Evolutionary conservation across 2,113 vertebrate species (phyloP).

Genomic region (Mustela nigripes): DNA sequence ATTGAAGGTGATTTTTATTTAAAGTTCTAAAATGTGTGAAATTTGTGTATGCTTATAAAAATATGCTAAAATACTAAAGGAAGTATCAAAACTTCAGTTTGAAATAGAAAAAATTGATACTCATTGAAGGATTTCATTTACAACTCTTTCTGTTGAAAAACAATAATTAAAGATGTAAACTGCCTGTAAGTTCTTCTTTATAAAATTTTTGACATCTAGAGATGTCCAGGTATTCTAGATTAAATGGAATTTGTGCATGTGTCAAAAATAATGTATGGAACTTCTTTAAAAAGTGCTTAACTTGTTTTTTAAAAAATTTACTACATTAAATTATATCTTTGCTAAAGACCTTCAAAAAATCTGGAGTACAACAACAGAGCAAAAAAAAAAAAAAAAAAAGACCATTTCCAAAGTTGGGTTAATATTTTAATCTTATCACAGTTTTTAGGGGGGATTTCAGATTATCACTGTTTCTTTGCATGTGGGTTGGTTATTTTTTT

Average conservation of each 20-base stretch:
- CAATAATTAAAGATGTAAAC: not conserved
- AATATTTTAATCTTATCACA: conserved; percentile 45
- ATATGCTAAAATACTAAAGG: conserved; percentile 29
- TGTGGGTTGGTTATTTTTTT: not conserved
- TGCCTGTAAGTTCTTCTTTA: not conserved
- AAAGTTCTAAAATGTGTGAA: conserved; percentile 64
- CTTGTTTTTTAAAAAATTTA: not conserved
- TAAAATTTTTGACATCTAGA: conserved; percentile 18
- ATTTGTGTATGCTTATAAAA: conserved; percentile 40
- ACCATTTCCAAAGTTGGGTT: conserved; percentile 17
- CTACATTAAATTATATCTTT: conserved; percentile 46
- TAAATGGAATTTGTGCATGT: conserved; percentile 18
- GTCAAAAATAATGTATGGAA: conserved; percentile 26
- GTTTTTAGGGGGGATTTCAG: not conserved
- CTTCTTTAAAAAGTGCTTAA: not conserved
- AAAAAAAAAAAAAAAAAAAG: not conserved
- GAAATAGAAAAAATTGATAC: conserved; percentile 57
- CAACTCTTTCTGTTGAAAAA: not conserved
- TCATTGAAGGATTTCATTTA: conserved; percentile 49
- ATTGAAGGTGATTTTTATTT: conserved; percentile 60
- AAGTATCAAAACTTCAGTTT: not conserved
- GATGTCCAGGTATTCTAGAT: conserved; percentile 8
- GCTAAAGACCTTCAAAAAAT: not conserved
- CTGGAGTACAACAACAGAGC: not conserved
- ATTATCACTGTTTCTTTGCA: not conserved